These are phyloP conservation scores for Melanchra persicariae DNA, from an alignment of 2,888 invertebrate genomes.

Conservation along the genomic window DNA sequence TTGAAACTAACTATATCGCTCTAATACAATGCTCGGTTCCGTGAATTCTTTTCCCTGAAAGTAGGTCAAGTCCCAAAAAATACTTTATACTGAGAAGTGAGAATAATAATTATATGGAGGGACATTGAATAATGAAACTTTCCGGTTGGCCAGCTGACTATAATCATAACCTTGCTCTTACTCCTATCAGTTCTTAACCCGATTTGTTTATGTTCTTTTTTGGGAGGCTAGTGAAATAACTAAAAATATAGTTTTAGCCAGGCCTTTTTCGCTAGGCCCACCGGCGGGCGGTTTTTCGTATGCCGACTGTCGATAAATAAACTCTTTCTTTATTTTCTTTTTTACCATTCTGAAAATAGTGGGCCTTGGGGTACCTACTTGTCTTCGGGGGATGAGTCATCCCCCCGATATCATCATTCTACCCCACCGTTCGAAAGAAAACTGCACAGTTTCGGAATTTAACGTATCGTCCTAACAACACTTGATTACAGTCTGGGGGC, in stretches of 20 bases:
- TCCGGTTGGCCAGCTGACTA: neutral
- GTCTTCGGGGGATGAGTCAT: neutral
- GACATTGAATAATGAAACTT: neutral
- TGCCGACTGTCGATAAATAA: too few species aligned
- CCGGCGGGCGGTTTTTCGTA: too few species aligned
- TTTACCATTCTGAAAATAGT: too few species aligned
- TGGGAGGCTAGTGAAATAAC: too few species aligned
- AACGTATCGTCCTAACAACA: slow-evolving; percentile 11
- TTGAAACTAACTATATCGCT: neutral
- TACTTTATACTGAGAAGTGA: neutral
- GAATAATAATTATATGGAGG: neutral
- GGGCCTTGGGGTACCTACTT: too few species aligned
- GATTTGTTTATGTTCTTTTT: too few species aligned
- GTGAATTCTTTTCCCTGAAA: neutral
- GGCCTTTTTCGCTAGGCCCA: too few species aligned
- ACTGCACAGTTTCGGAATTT: slow-evolving; percentile 11
- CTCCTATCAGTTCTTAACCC: neutral
- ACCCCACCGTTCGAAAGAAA: slow-evolving; percentile 7
- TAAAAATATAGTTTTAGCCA: too few species aligned
- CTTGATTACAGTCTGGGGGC: slow-evolving; percentile 47
- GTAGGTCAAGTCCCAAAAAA: slow-evolving; percentile 1
- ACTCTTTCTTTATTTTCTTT: too few species aligned
- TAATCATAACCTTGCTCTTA: neutral
- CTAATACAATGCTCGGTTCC: neutral
- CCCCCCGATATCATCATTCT: neutral